Percentiles rank a stretch among this genome's conserved stretches.
Evolutionary conservation across 2,888 invertebrate species (phyloP).

Genomic region (Acleris literana): DNA sequence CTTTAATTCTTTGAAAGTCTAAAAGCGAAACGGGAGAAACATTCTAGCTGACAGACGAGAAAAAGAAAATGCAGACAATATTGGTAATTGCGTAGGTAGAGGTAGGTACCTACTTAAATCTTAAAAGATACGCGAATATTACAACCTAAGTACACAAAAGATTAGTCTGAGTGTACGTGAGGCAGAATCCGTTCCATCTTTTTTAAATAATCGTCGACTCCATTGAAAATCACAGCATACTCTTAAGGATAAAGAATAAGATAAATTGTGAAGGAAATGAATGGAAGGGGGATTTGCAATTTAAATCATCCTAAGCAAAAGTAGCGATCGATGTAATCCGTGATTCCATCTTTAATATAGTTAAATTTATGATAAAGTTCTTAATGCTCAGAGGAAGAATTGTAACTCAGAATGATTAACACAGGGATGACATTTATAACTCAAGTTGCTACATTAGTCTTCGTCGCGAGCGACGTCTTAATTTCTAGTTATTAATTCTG

Average conservation of each 20-base stretch:
- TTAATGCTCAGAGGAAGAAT: slow-evolving; percentile 10
- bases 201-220: slow-evolving; percentile 42
- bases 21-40: too few species aligned
- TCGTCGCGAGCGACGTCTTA: background rate
- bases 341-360: slow-evolving; percentile 47
- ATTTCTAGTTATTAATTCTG: slow-evolving; percentile 21
- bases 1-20: too few species aligned
- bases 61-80: too few species aligned
- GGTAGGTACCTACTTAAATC: too few species aligned
- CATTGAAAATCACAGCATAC: slow-evolving; percentile 51
- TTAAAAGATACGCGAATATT: too few species aligned
- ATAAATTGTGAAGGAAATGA: slow-evolving; percentile 51
- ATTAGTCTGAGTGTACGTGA: slow-evolving; percentile 35
- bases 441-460: slow-evolving; percentile 18
- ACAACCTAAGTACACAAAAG: background rate
- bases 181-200: slow-evolving; percentile 38
- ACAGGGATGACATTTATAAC: slow-evolving; percentile 21
- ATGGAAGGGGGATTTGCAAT: slow-evolving; percentile 60
- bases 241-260: slow-evolving; percentile 46
- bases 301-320: slow-evolving; percentile 57
- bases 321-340: slow-evolving; percentile 44
- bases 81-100: too few species aligned
- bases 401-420: slow-evolving; percentile 19
- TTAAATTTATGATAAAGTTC: slow-evolving; percentile 35
- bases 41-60: too few species aligned